Base-by-base conservation (phyloP, 2,797 vertebrate genomes). In the Loriculus beryllinus region DNA sequence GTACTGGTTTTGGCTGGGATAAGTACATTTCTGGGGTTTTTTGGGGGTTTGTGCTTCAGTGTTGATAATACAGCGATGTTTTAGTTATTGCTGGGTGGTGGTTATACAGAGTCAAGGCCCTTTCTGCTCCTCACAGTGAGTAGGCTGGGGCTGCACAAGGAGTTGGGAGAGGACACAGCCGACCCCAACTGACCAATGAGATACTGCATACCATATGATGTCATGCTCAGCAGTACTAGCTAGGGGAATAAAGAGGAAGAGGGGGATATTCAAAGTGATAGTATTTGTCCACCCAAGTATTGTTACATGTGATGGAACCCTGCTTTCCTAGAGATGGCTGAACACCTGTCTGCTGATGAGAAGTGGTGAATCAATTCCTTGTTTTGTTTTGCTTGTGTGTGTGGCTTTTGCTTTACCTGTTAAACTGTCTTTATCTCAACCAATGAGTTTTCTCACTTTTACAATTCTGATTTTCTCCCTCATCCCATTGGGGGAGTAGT, bases 271-370 rank as follows among this genome's bases (percentile, higher is more conserved):
- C 1, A 17, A 62, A 62, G 28, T 19, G 10, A 74, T 62, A 23
- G 1, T 0, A 1, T 56, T 75, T 45, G 26, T 45, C n/a, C 76
- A 69, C 51, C n/a, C 4, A 51, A 47, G 29, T n/a, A 39, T 15
- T 1, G 0, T 26, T 43, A 47, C 0, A 0, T 0, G 0, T 35
- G 28, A 26, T 20, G 40, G 42, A 88, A 2, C 16, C 18, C 7
- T 67, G 6, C 12, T 56, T 4, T 82, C 26, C 59, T 51, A 8
- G 25, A 56, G 11, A 4, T 20, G 13, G 13, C 31, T 60, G 57
- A 83, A n/a, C 12, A 14, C 2, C 14, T 57, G n/a, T 18, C 6
- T 33, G 21, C 10, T 1, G 0, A 45, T 12, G 22, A 3, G 4
- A 42, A 60, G 19, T 6, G 20, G 5, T 10, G 10, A 64, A 79